A percentile compares a stretch with the other conserved stretches of the same genome.
Evolutionary conservation across 2,113 vertebrate genomes (phyloP).

Genomic region (Crotalus horridus): DNA sequence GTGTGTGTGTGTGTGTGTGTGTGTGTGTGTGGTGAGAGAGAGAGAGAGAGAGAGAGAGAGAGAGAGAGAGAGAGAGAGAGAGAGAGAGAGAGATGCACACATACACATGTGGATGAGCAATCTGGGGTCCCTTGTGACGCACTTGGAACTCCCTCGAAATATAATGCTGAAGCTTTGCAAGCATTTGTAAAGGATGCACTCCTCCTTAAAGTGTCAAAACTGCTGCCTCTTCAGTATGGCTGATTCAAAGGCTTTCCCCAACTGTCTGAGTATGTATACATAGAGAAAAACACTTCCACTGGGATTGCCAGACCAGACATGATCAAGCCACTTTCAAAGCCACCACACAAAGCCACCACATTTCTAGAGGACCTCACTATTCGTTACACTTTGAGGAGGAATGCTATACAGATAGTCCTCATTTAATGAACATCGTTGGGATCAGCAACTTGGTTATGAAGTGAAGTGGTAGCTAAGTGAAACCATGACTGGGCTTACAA

Average conservation of each 20-base stretch:
- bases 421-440: not conserved
- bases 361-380: not conserved
- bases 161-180: not conserved
- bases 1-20: too few relatives aligned
- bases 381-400: not conserved
- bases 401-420: not conserved
- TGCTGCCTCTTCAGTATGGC: not conserved
- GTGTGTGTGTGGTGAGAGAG: too few relatives aligned
- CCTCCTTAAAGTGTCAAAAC: not conserved
- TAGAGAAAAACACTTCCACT: not conserved
- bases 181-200: not conserved
- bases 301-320: not conserved
- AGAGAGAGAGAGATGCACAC: not conserved
- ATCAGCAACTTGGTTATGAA: not conserved
- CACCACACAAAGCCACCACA: not conserved
- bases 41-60: too few relatives aligned
- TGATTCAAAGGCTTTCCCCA: not conserved
- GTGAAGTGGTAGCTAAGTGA: not conserved
- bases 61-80: not conserved
- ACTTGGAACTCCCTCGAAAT: not conserved
- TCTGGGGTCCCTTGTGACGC: not conserved
- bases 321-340: not conserved
- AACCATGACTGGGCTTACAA: not conserved
- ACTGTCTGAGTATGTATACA: not conserved
- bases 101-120: not conserved